Percentiles rank a stretch among this genome's conserved stretches.
These are phyloP conservation scores for Oceanites oceanicus DNA, from an alignment of 2,113 vertebrate species.

Conservation along the genomic window DNA sequence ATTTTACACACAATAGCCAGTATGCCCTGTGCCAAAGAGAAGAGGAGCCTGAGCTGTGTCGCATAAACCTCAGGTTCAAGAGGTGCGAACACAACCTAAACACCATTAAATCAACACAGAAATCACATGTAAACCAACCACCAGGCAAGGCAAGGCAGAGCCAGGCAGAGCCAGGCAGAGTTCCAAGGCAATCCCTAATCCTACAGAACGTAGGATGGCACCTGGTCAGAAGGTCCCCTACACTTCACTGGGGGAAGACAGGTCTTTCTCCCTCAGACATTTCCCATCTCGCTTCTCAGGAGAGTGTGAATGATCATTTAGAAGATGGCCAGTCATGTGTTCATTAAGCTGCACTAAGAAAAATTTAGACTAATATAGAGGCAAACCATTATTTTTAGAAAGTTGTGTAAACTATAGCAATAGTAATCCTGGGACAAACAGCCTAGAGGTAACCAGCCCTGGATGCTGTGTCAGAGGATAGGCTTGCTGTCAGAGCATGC, in stretches of 20 bases:
- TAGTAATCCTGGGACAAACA: background rate
- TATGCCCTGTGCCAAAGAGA: background rate
- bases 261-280: background rate
- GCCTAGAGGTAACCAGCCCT: background rate
- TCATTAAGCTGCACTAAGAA: background rate
- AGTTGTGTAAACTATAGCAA: background rate
- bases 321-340: background rate
- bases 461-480: background rate
- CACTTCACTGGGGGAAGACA: background rate
- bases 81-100: background rate
- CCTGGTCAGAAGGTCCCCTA: background rate
- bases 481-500: background rate
- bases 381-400: background rate
- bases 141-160: background rate
- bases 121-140: background rate
- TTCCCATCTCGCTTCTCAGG: background rate
- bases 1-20: background rate
- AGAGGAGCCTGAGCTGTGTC: background rate
- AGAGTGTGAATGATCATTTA: rapidly evolving
- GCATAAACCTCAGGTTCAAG: background rate
- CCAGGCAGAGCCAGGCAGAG: background rate
- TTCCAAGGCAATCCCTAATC: background rate
- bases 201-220: rapidly evolving
- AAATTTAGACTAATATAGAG: background rate
- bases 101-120: background rate